phyloP scores from a whole-genome alignment of 2,113 vertebrate genomes.

The Mirza zaza region DNA sequence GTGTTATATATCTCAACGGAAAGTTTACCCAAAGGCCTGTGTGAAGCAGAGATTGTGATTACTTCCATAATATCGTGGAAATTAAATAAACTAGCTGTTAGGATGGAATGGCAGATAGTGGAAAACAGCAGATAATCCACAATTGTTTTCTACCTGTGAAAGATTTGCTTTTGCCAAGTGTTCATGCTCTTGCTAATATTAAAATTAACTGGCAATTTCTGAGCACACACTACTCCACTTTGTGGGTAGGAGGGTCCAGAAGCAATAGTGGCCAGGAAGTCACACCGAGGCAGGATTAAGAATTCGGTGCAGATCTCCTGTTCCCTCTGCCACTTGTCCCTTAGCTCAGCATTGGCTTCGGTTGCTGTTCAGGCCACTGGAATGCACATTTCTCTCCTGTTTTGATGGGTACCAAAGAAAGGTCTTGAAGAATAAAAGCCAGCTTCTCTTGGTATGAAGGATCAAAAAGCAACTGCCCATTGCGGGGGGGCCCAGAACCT shows the following conservation, averaged over 20 bases:
- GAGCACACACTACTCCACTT: neutral
- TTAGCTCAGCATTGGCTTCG: rapidly evolving
- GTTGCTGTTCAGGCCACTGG: neutral
- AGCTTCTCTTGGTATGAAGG: neutral
- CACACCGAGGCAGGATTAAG: neutral
- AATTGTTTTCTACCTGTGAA: neutral
- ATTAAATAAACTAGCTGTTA: too few species aligned
- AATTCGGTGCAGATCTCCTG: neutral
- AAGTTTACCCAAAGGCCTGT: neutral
- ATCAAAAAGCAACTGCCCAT: neutral
- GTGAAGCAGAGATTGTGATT: neutral
- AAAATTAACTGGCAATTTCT: neutral
- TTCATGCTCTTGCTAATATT: neutral
- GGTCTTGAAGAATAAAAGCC: neutral
- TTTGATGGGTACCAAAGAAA: neutral
- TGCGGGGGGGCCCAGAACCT: neutral
- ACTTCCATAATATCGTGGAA: neutral
- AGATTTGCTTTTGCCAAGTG: neutral
- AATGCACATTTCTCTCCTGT: neutral
- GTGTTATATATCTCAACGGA: neutral
- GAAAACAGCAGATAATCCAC: neutral
- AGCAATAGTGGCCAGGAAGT: neutral
- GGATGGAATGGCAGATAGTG: neutral
- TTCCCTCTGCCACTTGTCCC: neutral
- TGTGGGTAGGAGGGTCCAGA: neutral